Evolutionary conservation across 1,140 invertebrate species (phyloP), one percentile per base, ranked within the genome.

Genomic region (Ericerus pela): DNA sequence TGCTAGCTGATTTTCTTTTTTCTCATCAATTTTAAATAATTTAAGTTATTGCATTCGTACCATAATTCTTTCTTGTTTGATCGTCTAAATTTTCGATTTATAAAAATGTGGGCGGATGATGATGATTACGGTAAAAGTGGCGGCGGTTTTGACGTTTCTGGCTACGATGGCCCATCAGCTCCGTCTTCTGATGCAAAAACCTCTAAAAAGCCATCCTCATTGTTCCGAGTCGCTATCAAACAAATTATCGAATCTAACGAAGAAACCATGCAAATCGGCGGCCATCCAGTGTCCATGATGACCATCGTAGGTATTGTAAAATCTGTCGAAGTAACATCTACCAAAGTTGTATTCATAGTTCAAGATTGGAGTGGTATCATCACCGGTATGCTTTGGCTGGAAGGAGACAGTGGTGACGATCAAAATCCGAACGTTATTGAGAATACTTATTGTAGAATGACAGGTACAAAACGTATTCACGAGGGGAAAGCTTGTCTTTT

Each of bases 391-490:
- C 61, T 62, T 51, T 72, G 67, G 58, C 30, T 64, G 4, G 66
- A 68, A 22, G n/a, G n/a, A n/a, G 57, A 57, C 2, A 38, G 20
- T 2, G 58, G 55, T 53, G 72, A 79, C 63, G 72, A 73, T 59
- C 74, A 75, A 59, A 62, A 70, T 37, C 72, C 74, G 30, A 70
- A 69, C 58, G 71, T 82, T 33, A 70, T 78, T 68, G 79, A 82
- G 60, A 81, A 81, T 62, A 77, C 76, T 51, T 84, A 83, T 65
- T 75, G 81, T n/a, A 70, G 77, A 62, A 67, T 82, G 1, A 76
- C 71, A 72, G 82, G 82, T 1, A 76, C 78, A 63, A 67, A 84
- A 0, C 73, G 81, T 63, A 71, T 72, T 18, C 77, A 79, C 62
- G 73, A 75, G 56, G 78, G 75, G 2, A 76, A 77, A 58, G 78